Evolutionary conservation across 2,113 vertebrate species (phyloP), one percentile per base, ranked within the genome.

Genomic region (Campylomormyrus numenius): DNA sequence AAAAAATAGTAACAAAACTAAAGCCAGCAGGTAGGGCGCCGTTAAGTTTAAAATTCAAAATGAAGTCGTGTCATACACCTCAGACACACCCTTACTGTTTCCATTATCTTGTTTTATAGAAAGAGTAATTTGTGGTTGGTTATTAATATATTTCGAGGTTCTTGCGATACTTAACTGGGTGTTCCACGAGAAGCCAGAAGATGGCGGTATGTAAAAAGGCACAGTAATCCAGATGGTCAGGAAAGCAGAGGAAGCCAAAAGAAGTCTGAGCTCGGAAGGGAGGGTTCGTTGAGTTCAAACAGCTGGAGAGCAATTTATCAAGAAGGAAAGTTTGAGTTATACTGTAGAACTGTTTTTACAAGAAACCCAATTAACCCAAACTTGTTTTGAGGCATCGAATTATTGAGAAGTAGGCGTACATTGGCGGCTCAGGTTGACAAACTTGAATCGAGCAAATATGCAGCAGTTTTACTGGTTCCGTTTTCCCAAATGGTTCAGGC

Each of bases 271-370:
- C 8, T 89, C 88, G 39, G 87, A 62, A 77, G 88, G 62, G 56
- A 89, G 83, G 90, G 91, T 91, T 90, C 89, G 89, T 15, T 77
- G 83, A 86, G 92, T 91, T 91, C 88, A 91, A 93, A 92, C 93
- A 95, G 91, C 92, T 95, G 94, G 92, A 92, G 91, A 93, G 91
- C n/a, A 90, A 92, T 92, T 94, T 85, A 92, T 90, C 90, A 77
- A 84, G 21, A 21, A 31, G 31, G 45, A 74, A 86, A 35, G 45
- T 4, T 92, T 24, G 92, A 92, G 87, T 24, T 87, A 27, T 88
- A 52, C 66, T 89, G 89, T 24, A 45, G 49, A 46, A 1, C 27
- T 48, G 88, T 77, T 77, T 49, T 77, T 13, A 0, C n/a, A 88
- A 46, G 24, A 88, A 70, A 88, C 31, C 31, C 31, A 35, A 77